Percentiles rank a stretch among this genome's conserved stretches.
Evolutionary conservation across 2,797 vertebrate species (phyloP).

Genomic region (Anguilla obscura): DNA sequence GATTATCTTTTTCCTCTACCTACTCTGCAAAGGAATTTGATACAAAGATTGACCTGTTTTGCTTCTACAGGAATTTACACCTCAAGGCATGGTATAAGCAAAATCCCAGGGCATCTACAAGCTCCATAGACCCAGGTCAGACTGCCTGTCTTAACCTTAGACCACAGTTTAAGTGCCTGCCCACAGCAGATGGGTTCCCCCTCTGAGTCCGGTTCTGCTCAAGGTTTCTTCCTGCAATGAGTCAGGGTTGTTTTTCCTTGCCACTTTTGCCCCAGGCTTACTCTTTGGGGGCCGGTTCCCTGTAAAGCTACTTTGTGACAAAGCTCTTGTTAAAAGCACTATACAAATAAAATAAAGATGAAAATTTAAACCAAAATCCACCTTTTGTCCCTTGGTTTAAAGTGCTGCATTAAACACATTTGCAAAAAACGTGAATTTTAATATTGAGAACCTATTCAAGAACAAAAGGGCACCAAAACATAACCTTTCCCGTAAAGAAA

Average conservation of each 20-base stretch:
- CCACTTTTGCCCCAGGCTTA: too few species aligned
- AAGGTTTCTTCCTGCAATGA: too few species aligned
- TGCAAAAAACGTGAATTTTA: constrained; percentile 4
- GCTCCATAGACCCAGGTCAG: neutral
- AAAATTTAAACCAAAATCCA: neutral
- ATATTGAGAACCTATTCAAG: neutral
- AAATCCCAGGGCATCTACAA: neutral
- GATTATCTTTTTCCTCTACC: neutral
- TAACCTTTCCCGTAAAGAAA: neutral
- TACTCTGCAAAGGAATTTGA: constrained; percentile 15
- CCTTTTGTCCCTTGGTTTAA: neutral
- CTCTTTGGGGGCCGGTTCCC: too few species aligned
- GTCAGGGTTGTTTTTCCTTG: too few species aligned
- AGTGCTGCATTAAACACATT: constrained; percentile 13
- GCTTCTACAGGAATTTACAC: constrained; percentile 18
- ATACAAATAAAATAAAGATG: too few species aligned
- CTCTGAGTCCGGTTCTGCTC: too few species aligned
- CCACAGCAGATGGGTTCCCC: too few species aligned
- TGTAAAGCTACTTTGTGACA: too few species aligned
- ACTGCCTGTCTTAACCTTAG: neutral
- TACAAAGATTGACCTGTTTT: constrained; percentile 11
- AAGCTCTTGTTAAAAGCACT: too few species aligned
- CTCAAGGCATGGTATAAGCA: constrained; percentile 17
- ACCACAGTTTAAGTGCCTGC: neutral
- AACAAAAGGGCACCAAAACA: neutral